A percentile compares a stretch with the other conserved stretches of the same genome.
Conservation (phyloP, 1,140 invertebrate species). For the Mycetomoellerius zeteki region DNA sequence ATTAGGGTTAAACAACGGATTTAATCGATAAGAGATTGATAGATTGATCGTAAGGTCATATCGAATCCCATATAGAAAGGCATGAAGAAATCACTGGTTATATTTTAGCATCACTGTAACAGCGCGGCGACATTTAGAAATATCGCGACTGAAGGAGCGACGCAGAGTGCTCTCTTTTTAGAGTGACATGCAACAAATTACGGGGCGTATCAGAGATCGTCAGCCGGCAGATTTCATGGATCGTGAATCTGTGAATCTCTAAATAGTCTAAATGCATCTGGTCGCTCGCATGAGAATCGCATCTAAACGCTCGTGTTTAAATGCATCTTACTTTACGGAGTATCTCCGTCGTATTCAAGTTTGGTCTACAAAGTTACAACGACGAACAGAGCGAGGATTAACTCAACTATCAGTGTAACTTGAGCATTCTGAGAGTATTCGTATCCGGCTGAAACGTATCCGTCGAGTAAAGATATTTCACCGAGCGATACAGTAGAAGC, state of each 20-base stretch:
- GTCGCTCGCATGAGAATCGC: background rate
- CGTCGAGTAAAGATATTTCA: background rate
- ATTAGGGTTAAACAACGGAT: background rate
- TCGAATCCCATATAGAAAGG: no score
- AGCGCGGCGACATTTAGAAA: background rate
- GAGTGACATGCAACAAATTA: background rate
- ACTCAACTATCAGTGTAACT: slow-evolving; percentile 11
- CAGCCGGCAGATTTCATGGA: background rate
- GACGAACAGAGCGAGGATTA: background rate
- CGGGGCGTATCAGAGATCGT: background rate
- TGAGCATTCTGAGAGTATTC: slow-evolving; percentile 21
- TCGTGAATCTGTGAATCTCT: background rate
- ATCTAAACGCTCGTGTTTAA: background rate
- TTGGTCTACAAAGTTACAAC: slow-evolving; percentile 1
- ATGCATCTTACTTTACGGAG: background rate
- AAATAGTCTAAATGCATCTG: slow-evolving; percentile 14
- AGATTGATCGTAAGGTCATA: background rate
- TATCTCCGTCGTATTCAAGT: background rate
- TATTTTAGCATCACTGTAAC: background rate
- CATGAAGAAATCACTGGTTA: background rate
- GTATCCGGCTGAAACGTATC: background rate
- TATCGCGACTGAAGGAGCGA: background rate
- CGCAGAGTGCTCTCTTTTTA: background rate
- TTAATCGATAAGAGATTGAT: background rate
- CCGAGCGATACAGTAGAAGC: background rate